Evolutionary conservation across 2,797 vertebrate species (phyloP), one percentile per base, ranked within the genome.

Genomic region (Gymnocypris eckloni): DNA sequence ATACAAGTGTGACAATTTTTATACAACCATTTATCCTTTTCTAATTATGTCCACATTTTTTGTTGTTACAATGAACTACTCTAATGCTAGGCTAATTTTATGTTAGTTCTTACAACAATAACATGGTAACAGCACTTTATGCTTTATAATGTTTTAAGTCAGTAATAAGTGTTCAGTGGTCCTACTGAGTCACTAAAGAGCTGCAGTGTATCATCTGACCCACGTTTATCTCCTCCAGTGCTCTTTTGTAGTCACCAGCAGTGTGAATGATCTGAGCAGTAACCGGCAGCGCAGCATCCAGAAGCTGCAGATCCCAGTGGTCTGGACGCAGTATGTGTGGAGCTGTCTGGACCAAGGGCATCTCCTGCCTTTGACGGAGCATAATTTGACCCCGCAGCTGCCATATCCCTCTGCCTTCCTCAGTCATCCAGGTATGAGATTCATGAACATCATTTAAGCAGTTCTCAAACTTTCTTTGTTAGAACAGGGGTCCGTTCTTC

Each of bases 241-340:
- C 89, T 96, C 96, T 45, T 93, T 97, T 86, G 71, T 96, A 12
- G 93, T 97, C 87, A 90, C 93, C 81, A 93, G 87, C 43, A 91
- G 88, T 33, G 88, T 92, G 86, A 90, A 92, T 80, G 45, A 50
- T 12, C 91, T 98, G 81, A 97, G 94, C 90, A 72, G 90, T 86
- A 92, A 45, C 81, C 91, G 96, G 59, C 91, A 94, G 84, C 94
- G 92, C 9, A 92, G 89, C 85, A 90, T 95, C 85, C 90, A 89
- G 66, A 97, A 95, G 88, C 81, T 94, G 67, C 90, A 89, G 13
- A 92, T 95, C 0, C 94, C 94, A 0, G 92, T 96, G 89, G 94
- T 96, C 15, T 89, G 83, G 39, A 59, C 90, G 87, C 93, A 95
- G 81, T 97, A 96, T 64, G 90, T 97, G 85, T 90, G 92, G 92